Evolutionary conservation across 2,888 invertebrate species (phyloP), one percentile per base, ranked within the genome.

Genomic region (Brachylomia viminalis): DNA sequence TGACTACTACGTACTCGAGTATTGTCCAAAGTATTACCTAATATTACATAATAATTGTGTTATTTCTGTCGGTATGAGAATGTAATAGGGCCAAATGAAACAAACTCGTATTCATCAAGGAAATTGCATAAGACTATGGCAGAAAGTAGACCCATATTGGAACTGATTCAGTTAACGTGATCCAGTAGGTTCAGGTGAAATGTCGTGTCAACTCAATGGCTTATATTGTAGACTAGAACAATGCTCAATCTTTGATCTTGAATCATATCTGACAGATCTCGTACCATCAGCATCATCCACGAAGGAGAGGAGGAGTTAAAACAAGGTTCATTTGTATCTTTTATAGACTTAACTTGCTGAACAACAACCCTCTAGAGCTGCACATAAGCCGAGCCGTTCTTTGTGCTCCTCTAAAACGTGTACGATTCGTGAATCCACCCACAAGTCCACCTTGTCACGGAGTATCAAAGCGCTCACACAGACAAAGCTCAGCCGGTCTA

Each of bases 401-500:
- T 38, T 4, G 38, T 38, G 38, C 38, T 38, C 38, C 5, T 4
- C 38, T 38, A 38, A 5, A 38, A 58, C 42, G 20, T 74, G 33
- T 33, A 52, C 10, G 54, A 62, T 67, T 62, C 33, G 8, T 27
- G 27, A 61, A n/a, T 68, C 49, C 45, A 15, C n/a, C 33, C 33
- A 33, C 33, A 33, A 33, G 2, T 20, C 23, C 27, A 27, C 30
- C 65, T 59, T 72, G 74, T 42, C 30, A 52, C n/a, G 42, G 38
- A 30, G 23, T 49, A 49, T 56, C 58, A 72, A 58, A 79, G 30
- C 30, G 45, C 6, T 2, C 27, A 4, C n/a, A 10, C 6, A 61
- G 45, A 58, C 58, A 72, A 79, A 72, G 47, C 1, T 2, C 42
- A 65, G 72, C 30, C 49, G 59, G 54, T 69, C 52, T 38, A 58